Base-by-base conservation (phyloP, 1,140 invertebrate species). In the Drosophila mauritiana region DNA sequence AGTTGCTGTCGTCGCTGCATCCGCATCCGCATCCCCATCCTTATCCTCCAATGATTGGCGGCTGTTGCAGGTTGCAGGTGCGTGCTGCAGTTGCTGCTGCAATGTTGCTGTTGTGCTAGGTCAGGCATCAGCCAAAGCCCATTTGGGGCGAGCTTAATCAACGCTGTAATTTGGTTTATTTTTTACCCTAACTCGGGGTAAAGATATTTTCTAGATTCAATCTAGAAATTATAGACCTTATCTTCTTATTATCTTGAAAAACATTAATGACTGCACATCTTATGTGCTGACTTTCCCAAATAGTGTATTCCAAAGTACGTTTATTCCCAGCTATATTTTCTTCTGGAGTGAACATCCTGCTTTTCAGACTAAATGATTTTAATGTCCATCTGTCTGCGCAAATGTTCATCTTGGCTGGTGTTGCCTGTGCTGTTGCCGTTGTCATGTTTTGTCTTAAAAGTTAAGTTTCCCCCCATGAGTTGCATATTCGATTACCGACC, bases 311-410 rank as follows among this genome's bases (percentile, higher is more conserved):
- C 0, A 1, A 11, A 31, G 25, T 55, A 64, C 36, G 40, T 31
- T 54, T 5, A n/a, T 27, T 22, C 46, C 1, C 25, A 10, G 12
- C 1, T 34, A 7, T 17, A 22, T n/a, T 20, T 40, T 10, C 17
- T 13, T 17, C 25, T 12, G 40, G 46, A 58, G 39, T 4, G 17
- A 25, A 27, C 25, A 68, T 70, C 63, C 43, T 69, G 15, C 40
- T 46, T 13, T 25, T 6, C 34, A 39, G 11, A 34, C 67, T 56
- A 70, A 70, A 68, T 69, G 65, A 68, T 73, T 74, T 72, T 56
- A 56, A 65, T 68, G 61, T 72, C 58, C 54, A 43, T 58, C 58
- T 78, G 58, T 69, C 69, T 83, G 73, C 73, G 56, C 80, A 80
- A 85, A 85, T 85, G 78, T 76, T 56, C 51, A 48, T 49, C 52